These are phyloP conservation scores for Heliconius hermathena DNA, from an alignment of 1,140 invertebrate genomes.

Conservation along the genomic window DNA sequence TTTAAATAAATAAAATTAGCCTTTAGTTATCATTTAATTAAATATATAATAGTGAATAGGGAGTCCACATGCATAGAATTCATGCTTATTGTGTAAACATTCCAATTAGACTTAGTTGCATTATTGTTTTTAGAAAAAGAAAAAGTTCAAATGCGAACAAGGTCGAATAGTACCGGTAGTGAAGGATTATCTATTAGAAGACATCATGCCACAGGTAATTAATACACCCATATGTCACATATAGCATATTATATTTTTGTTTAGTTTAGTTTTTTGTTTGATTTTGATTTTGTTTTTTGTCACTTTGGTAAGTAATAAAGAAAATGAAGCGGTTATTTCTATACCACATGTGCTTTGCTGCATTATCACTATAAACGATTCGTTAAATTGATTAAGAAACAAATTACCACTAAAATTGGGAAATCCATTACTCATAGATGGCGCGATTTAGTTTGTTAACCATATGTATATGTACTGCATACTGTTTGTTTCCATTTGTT, in stretches of 20 bases:
- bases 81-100: constrained; percentile 22
- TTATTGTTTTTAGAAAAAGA: constrained; percentile 75
- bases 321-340: constrained; percentile 7
- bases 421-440: constrained; percentile 34
- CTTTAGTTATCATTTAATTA: not conserved
- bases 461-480: not conserved
- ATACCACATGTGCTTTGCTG: constrained; percentile 44
- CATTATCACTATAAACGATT: constrained; percentile 37
- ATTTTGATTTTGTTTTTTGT: not conserved
- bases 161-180: constrained; percentile 83
- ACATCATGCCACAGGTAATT: constrained; percentile 81
- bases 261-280: not conserved
- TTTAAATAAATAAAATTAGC: not conserved
- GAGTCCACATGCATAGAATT: not conserved
- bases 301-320: constrained; percentile 21
- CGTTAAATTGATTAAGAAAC: constrained; percentile 16
- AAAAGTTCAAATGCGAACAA: constrained; percentile 83
- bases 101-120: constrained; percentile 27
- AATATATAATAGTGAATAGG: not conserved
- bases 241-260: not conserved
- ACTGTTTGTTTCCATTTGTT: not conserved
- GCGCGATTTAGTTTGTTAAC: constrained; percentile 8
- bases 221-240: not conserved
- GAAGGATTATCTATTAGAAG: constrained; percentile 82
- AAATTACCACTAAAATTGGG: constrained; percentile 36